Base-by-base conservation (phyloP, 2,888 invertebrate genomes). In the Apamea crenata region DNA sequence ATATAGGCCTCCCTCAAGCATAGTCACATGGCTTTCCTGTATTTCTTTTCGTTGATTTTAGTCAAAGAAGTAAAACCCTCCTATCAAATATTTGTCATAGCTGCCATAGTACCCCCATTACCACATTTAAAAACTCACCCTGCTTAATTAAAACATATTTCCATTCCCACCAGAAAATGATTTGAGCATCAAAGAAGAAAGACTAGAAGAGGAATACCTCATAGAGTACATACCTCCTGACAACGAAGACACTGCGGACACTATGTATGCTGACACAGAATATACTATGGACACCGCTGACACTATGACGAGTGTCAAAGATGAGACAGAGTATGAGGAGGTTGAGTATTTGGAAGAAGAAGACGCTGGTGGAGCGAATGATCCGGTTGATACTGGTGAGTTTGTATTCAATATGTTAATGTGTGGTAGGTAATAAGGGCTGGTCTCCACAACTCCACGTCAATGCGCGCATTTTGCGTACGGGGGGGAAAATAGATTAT, bases 271-370 rank as follows among this genome's bases (percentile, higher is more conserved):
- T 32, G 78, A 78, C 25, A 66, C 69, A 5, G 82, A 78, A n/a
- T 74, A 72, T 56, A 77, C 40, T 0, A 29, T 69, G 44, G 77
- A 80, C 16, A 32, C 36, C 0, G 66, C 44, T 29, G 80, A 78
- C 8, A 71, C 70, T 40, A n/a, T 32, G 7, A 36, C 7, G 0
- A 77, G 66, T 47, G 32, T 69, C n/a, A 83, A 81, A 7, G 69
- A 80, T 8, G 80, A 81, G 6, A 40, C 69, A 6, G 87, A 82
- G 36, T 94, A 84, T 78, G 88, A 89, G n/a, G 90, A 91, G n/a
- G 85, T 91, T 8, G 93, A 92, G 74, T 92, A 89, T 87, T 90
- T 93, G 67, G 94, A 94, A 1, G 90, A 92, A 0, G 91, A 91
- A 0, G 75, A 40, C 2, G 1, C 70, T 18, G 85, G 80, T 0